Evolutionary conservation across 2,888 invertebrate species (phyloP), one percentile per base, ranked within the genome.

Genomic region (Sinotaia quadrata): DNA sequence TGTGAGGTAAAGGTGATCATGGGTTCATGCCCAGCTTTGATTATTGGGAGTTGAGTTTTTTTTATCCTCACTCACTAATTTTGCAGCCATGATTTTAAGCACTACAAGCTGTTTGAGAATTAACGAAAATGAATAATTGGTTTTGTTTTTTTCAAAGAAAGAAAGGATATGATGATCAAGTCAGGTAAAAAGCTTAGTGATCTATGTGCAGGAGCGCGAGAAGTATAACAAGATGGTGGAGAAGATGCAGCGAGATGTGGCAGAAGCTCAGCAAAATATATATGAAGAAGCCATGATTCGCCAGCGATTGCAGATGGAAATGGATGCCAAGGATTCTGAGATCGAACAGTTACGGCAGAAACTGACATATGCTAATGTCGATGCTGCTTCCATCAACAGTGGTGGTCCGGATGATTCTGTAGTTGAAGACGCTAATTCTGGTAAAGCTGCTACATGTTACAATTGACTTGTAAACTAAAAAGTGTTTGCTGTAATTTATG

Each of bases 321-420:
- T 97, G 72, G 97, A 97, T 89, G 95, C 95, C 84, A 98, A 97
- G 89, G 97, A 98, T 87, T 95, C 94, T 0, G 97, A 98, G 90
- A 95, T 98, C 75, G 97, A 98, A 89, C 94, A 95, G 86, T 89
- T 97, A 34, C 85, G 88, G 69, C 93, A 94, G 88, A 95, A 95
- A 87, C 89, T 97, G 65, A 92, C 93, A 5, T 91, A 93, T 3
- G 88, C 93, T 44, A 93, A 93, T 75, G 93, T 93, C 80, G 97
- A 97, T 89, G 95, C 96, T 0, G 95, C 95, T 0, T 96, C 96
- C 3, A 91, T 97, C 72, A 95, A 95, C 73, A 96, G 96, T 15
- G 87, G 87, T 24, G 94, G 94, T 31, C 33, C 54, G 36, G 70
- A 70, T 1, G 72, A 73, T n/a, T 61, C 61, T 0, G 7, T 37